Conservation (phyloP, 1,140 invertebrate genomes). For the Drosophila tani region DNA sequence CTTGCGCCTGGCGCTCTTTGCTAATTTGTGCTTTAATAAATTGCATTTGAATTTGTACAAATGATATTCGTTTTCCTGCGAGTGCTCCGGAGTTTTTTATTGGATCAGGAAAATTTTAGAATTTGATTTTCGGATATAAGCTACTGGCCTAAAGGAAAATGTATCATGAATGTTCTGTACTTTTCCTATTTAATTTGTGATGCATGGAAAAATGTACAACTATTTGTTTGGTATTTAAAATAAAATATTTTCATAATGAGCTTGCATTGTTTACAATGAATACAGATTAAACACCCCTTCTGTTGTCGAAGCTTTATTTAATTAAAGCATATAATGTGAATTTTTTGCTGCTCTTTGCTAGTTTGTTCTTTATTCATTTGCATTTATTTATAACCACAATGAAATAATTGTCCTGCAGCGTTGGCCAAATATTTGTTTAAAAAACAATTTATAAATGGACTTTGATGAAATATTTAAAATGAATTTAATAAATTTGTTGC, state of each 20-base stretch:
- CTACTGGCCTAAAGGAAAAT: background rate
- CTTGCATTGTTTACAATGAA: slow-evolving; percentile 3
- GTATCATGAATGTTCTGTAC: background rate
- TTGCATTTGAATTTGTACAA: slow-evolving; percentile 64
- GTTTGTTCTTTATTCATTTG: background rate
- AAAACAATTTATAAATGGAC: background rate
- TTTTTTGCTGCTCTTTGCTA: background rate
- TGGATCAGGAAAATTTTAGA: background rate
- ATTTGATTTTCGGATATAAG: slow-evolving; percentile 9
- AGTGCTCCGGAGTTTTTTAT: background rate
- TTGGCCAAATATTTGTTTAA: background rate
- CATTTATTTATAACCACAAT: slow-evolving; percentile 4
- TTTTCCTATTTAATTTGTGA: background rate
- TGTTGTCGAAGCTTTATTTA: slow-evolving; percentile 5
- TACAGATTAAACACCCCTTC: background rate
- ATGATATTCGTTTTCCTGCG: slow-evolving; percentile 2
- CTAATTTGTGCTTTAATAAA: slow-evolving; percentile 72
- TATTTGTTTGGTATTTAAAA: too few relatives aligned
- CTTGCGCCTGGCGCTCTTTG: slow-evolving; percentile 7
- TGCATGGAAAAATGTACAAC: background rate
- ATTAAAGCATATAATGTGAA: background rate
- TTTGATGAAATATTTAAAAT: background rate
- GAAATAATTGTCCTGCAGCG: background rate
- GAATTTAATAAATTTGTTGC: too few relatives aligned
- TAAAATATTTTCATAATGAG: background rate